phyloP scores from a whole-genome alignment of 2,113 vertebrate species.

The Pachypanchax playfairii region DNA sequence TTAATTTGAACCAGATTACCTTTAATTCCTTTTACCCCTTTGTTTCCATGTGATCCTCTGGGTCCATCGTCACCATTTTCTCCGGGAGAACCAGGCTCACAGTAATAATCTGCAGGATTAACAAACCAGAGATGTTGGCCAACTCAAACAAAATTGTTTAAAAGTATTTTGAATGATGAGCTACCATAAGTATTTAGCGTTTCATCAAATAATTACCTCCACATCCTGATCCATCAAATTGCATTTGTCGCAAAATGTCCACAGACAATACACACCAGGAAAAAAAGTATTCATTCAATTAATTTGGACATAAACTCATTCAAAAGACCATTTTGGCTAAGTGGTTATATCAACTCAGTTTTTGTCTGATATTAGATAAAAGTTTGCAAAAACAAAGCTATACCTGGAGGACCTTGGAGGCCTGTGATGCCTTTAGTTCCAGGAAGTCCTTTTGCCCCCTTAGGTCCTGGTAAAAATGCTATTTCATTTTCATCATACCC shows the following conservation, averaged over 20 bases:
- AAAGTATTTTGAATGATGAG: neutral
- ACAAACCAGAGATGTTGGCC: neutral
- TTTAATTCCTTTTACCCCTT: slow-evolving; percentile 55
- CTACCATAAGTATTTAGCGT: too few relatives aligned
- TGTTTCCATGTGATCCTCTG: slow-evolving; percentile 36
- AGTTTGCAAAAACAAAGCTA: neutral
- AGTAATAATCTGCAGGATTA: slow-evolving; percentile 51
- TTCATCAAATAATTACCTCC: slow-evolving; percentile 42
- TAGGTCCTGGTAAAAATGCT: slow-evolving; percentile 20
- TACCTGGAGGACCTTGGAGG: slow-evolving; percentile 56
- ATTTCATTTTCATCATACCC: neutral
- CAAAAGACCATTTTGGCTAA: neutral
- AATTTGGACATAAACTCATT: neutral
- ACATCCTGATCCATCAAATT: slow-evolving; percentile 48
- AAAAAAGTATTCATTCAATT: slow-evolving; percentile 9
- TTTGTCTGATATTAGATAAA: neutral
- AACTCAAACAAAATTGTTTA: neutral
- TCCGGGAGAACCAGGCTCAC: slow-evolving; percentile 51
- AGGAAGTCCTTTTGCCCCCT: slow-evolving; percentile 43
- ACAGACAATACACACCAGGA: slow-evolving; percentile 28
- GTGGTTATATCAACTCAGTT: neutral
- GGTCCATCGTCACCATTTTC: slow-evolving; percentile 49
- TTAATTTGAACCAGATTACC: slow-evolving; percentile 37
- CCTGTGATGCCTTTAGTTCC: slow-evolving; percentile 57
- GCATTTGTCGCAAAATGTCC: neutral